These are phyloP conservation scores for Aythya fuligula DNA, from an alignment of 2,797 vertebrate genomes.

Conservation along the genomic window DNA sequence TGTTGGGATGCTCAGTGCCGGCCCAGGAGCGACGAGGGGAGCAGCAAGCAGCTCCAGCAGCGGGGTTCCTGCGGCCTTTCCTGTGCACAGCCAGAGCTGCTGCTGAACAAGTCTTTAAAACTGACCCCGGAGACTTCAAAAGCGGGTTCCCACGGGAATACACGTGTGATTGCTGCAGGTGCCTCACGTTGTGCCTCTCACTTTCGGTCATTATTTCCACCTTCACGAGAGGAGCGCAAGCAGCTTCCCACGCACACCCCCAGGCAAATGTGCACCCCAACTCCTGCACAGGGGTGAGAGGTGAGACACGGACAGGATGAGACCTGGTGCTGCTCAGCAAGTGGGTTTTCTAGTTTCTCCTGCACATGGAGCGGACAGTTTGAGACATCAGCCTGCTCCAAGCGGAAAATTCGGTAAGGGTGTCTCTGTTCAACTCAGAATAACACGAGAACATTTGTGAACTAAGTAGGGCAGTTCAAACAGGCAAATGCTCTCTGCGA, in stretches of 20 bases:
- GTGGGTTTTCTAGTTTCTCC: not conserved
- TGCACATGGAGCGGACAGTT: not conserved
- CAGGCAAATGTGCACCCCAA: not conserved
- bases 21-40: not conserved
- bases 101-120: not conserved
- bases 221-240: not conserved
- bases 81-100: not conserved
- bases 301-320: not conserved
- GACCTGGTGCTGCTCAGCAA: not conserved
- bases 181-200: not conserved
- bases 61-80: not conserved
- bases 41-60: not conserved
- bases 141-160: not conserved
- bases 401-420: not conserved
- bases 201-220: not conserved
- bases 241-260: not conserved
- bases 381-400: not conserved
- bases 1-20: not conserved
- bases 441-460: not conserved
- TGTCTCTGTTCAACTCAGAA: not conserved
- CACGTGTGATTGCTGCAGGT: accelerated
- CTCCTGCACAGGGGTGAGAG: not conserved
- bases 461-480: not conserved
- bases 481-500: not conserved
- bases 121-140: not conserved